Base-by-base conservation (phyloP, 2,888 invertebrate species). In the Cyaniris semiargus region DNA sequence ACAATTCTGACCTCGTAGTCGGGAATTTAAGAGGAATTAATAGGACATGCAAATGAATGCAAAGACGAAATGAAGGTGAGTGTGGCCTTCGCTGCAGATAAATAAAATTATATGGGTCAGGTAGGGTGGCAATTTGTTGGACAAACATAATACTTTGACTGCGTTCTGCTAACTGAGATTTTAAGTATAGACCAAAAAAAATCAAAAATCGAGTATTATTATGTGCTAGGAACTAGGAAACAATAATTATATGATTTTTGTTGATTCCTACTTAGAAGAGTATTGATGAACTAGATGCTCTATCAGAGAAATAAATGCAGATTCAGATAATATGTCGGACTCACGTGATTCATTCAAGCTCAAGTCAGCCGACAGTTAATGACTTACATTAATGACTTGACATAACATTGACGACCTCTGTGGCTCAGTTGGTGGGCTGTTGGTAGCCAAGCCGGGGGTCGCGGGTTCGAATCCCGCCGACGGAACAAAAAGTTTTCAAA, bases 11-110 rank as follows among this genome's bases (percentile, higher is more conserved):
- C 71, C 71, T 71, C 38, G 71, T 38, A 71, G 18, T 34, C 34
- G 21, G 34, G 34, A 71, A 71, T 38, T 71, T 71, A 38, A n/a
- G 71, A 71, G 21, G 66, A 15, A 71, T 38, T 71, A 71, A 71
- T 71, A 71, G 71, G 71, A n/a, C 34, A 71, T 38, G 66, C 27
- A 74, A 74, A 74, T 74, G 44, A 74, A 74, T 74, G 23, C 48
- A 48, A 15, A 27, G 23, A 53, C 74, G 44, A 74, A 53, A 74
- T 53, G 48, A 48, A 48, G 74, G 74, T 74, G 53, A 74, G 48
- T 48, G 23, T 23, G 74, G 23, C 74, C 74, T 74, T 74, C 74
- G 74, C 27, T 27, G 13, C 74, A 74, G 74, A 48, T 53, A 48
- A 74, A 74, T 48, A 72, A 72, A 44, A 44, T 72, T 74, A 48